These are phyloP conservation scores for Bos indicus DNA, from an alignment of 2,113 vertebrate genomes.

Conservation along the genomic window DNA sequence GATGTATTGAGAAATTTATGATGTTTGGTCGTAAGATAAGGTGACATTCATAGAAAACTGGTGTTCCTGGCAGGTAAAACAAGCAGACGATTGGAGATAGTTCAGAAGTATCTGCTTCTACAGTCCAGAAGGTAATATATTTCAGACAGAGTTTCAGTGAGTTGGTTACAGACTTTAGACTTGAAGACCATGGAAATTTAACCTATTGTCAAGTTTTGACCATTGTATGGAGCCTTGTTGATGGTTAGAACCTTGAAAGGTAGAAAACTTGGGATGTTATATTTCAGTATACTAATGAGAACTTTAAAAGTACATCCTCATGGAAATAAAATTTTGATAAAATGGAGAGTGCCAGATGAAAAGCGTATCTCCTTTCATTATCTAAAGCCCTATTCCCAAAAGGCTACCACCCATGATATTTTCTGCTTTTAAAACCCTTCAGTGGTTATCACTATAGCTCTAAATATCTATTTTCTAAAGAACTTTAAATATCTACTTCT, in stretches of 20 bases:
- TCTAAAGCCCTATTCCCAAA: neutral
- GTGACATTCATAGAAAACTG: neutral
- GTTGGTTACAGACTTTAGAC: neutral
- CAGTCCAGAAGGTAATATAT: neutral
- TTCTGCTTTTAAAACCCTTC: neutral
- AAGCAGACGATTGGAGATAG: neutral
- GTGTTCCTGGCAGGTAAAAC: neutral
- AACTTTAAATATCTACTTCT: neutral
- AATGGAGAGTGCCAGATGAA: neutral
- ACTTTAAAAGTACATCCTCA: neutral
- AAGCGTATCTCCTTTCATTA: neutral
- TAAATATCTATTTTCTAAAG: neutral
- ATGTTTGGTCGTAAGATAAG: conserved; percentile 4
- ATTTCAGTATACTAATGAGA: neutral
- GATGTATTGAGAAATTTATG: neutral
- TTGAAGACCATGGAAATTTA: neutral
- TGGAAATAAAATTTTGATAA: neutral
- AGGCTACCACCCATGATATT: neutral
- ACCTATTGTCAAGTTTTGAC: neutral
- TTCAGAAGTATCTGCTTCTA: neutral
- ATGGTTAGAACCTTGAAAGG: neutral
- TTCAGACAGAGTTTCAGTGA: neutral
- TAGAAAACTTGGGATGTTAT: neutral
- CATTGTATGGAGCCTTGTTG: neutral
- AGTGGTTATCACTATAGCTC: neutral